A percentile compares a stretch with the other conserved stretches of the same genome.
Evolutionary conservation across 2,797 vertebrate genomes (phyloP).

Genomic region (Momotus momota): DNA sequence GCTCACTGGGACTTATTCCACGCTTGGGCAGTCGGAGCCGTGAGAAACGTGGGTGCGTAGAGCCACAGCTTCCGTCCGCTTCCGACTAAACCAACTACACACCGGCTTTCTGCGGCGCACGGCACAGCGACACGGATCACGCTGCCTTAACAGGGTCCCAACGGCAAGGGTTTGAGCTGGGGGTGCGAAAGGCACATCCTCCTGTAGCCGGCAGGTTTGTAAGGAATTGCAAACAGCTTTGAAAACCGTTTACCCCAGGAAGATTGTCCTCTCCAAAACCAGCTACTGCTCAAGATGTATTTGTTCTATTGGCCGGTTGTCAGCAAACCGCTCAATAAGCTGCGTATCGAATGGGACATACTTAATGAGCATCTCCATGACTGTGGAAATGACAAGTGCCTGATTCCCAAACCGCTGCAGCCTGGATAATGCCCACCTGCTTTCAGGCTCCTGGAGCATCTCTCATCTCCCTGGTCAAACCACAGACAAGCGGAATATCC

Average conservation of each 20-base stretch:
- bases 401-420: not conserved
- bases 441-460: not conserved
- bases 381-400: not conserved
- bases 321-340: not conserved
- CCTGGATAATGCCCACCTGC: not conserved
- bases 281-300: not conserved
- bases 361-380: not conserved
- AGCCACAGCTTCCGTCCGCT: not conserved
- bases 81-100: not conserved
- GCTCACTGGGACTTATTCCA: not conserved
- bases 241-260: rapidly evolving
- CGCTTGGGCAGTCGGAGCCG: rapidly evolving
- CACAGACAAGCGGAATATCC: not conserved
- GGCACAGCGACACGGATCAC: not conserved
- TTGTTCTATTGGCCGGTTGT: not conserved
- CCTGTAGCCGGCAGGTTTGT: not conserved
- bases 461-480: not conserved
- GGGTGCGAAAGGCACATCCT: not conserved
- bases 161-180: not conserved
- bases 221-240: too few relatives aligned
- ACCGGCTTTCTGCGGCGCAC: not conserved
- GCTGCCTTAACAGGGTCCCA: not conserved
- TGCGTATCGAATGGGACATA: not conserved
- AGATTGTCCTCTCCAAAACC: not conserved
- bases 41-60: not conserved